Percentiles rank a stretch among this genome's conserved stretches.
These are phyloP conservation scores for Metaphire vulgaris DNA, from an alignment of 1,140 invertebrate genomes.

Conservation along the genomic window DNA sequence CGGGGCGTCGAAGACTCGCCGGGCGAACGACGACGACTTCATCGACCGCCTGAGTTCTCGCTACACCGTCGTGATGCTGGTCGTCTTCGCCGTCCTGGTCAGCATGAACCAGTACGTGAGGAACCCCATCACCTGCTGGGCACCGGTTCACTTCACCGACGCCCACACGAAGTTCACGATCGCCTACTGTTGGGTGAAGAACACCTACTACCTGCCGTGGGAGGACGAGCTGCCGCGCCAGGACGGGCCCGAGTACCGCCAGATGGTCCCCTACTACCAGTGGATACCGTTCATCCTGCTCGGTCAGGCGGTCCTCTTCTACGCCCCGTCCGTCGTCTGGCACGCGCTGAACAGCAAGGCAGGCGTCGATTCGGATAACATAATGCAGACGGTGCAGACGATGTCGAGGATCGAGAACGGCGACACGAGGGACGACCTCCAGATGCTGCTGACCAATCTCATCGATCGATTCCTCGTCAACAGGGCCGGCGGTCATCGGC, in stretches of 20 bases:
- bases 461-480: conserved; percentile 23
- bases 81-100: conserved; percentile 55
- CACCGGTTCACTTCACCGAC: conserved; percentile 27
- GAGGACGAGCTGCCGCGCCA: conserved; percentile 1
- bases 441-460: conserved; percentile 19
- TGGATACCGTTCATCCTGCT: conserved; percentile 56
- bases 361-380: conserved; percentile 31
- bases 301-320: conserved; percentile 27
- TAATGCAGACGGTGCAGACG: conserved; percentile 5
- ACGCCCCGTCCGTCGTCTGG: conserved; percentile 33
- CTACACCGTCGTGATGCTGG: conserved; percentile 48
- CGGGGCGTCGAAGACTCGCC: conserved; percentile 42
- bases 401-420: neutral
- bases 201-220: no score
- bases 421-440: conserved; percentile 4
- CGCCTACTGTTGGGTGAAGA: conserved; percentile 32
- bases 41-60: conserved; percentile 48
- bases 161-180: conserved; percentile 26
- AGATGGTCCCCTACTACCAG: conserved; percentile 51
- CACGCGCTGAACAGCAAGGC: conserved; percentile 30
- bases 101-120: conserved; percentile 64
- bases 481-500: conserved; percentile 3
- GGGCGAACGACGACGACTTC: conserved; percentile 45
- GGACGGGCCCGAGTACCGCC: neutral
- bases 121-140: conserved; percentile 29